Evolutionary conservation across 2,888 invertebrate genomes (phyloP), one percentile per base, ranked within the genome.

Genomic region (Macrophya annulata): DNA sequence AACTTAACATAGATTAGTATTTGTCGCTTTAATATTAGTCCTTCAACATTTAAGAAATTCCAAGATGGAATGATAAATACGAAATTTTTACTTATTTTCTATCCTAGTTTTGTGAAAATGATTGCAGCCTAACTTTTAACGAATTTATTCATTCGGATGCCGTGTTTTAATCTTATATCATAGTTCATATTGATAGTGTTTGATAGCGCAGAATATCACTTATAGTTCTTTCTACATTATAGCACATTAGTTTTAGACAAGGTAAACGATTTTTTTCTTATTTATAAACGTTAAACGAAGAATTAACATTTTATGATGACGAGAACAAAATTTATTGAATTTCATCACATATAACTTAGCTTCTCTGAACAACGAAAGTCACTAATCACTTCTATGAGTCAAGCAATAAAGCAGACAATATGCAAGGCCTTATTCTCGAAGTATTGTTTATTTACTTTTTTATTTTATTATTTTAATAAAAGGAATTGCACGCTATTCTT

Each of bases 1-100:
- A 81, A 43, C 3, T 81, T 43, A 81, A 62, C 62, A 40, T 81
- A 77, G 43, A 40, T 62, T 62, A 81, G 59, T 62, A 62, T 62
- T 62, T 6, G 31, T 43, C 43, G 21, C 17, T 59, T 81, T 5
- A n/a, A 81, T 62, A 59, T 62, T 81, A 17, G 5, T 62, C 37
- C 37, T 81, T 43, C 21, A 21, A 37, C 6, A 40, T 62, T 40
- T 62, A 8, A 25, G 12, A 62, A 59, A 25, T 81, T 81, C 17
- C 9, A 31, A 62, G 17, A 43, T 81, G 40, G 59, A 43, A 81
- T 81, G 81, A 81, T 81, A 2, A 81, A 81, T 37, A 31, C 37
- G 10, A 25, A 17, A 0, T 12, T 62, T 43, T n/a, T 51, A 55
- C 31, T 37, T 37, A 31, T 37, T 77, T 4, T 31, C n/a, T 55